Evolutionary conservation across 1,140 invertebrate species (phyloP).

Genomic region (Camponotus floridanus): DNA sequence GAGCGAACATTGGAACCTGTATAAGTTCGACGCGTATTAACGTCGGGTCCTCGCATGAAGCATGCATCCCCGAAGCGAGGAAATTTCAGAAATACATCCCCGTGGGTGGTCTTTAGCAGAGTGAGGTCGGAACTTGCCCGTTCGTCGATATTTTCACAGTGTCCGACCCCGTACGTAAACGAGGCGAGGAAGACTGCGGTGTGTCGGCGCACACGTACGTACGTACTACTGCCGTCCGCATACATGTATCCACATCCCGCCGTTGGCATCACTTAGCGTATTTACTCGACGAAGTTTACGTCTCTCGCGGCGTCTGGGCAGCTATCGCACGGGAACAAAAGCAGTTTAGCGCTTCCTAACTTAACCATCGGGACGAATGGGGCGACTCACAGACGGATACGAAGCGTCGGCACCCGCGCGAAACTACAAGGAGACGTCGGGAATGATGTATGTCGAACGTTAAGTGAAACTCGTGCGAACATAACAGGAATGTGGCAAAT

Average conservation of each 20-base stretch:
- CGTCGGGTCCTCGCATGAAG: constrained; percentile 6
- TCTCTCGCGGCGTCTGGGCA: constrained; percentile 42
- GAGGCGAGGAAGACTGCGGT: neutral
- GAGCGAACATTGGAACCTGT: constrained; percentile 39
- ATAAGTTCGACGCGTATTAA: constrained; percentile 54
- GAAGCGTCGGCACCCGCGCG: neutral
- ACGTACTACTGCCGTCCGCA: constrained; percentile 15
- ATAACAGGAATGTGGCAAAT: constrained; percentile 39
- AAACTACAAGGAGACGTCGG: constrained; percentile 56
- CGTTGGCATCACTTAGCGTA: constrained; percentile 58
- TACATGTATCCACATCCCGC: neutral
- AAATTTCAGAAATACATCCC: constrained; percentile 31
- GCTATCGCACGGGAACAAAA: constrained; percentile 50
- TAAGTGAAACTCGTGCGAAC: constrained; percentile 41
- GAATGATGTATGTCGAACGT: constrained; percentile 70
- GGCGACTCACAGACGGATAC: constrained; percentile 20
- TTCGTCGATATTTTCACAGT: constrained; percentile 56
- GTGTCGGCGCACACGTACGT: neutral
- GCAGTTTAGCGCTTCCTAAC: constrained; percentile 59
- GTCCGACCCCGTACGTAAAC: constrained; percentile 53
- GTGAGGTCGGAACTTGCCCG: constrained; percentile 40
- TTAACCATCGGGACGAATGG: constrained; percentile 53
- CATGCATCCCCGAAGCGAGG: constrained; percentile 16
- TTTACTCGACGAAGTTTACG: constrained; percentile 60
- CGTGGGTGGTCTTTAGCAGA: constrained; percentile 27